Evolutionary conservation across 2,888 invertebrate species (phyloP).

Genomic region (Brachyopa scutellaris): DNA sequence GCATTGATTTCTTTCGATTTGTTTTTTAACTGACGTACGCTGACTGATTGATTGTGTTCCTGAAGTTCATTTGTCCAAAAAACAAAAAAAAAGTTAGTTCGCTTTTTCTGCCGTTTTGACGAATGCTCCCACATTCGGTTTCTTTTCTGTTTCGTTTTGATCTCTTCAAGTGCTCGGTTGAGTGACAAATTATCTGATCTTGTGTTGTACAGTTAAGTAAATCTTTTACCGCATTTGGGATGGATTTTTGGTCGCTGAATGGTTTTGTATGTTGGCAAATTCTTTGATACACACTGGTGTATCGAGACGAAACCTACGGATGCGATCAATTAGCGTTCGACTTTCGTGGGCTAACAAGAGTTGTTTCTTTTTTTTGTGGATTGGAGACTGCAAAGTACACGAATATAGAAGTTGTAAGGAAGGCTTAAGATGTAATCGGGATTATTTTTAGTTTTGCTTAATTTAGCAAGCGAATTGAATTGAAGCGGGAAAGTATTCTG

Average conservation of each 20-base stretch:
- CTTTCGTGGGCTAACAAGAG: conserved; percentile 12
- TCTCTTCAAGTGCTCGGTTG: background rate
- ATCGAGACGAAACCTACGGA: conserved; percentile 13
- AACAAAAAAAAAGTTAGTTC: background rate
- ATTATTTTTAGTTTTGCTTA: conserved; percentile 46
- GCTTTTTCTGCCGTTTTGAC: background rate
- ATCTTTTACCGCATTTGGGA: conserved; percentile 23
- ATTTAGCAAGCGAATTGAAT: conserved; percentile 26
- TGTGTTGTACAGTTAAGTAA: conserved; percentile 41
- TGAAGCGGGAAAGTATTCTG: background rate
- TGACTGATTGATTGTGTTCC: conserved; percentile 48
- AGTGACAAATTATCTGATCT: conserved; percentile 44
- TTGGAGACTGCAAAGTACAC: too few species aligned
- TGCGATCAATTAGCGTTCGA: conserved; percentile 45
- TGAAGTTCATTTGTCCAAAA: conserved; percentile 36
- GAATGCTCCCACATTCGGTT: conserved; percentile 15
- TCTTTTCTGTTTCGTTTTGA: background rate
- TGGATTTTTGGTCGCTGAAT: conserved; percentile 16
- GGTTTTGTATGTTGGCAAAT: conserved; percentile 20
- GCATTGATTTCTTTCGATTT: conserved; percentile 29
- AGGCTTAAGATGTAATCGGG: conserved; percentile 64
- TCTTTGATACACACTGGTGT: background rate
- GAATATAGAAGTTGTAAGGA: conserved; percentile 25
- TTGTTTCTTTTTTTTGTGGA: conserved; percentile 9
- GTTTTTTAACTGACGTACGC: conserved; percentile 44